Evolutionary conservation across 2,113 vertebrate genomes (phyloP).

Genomic region (Phalacrocorax pelagicus): DNA sequence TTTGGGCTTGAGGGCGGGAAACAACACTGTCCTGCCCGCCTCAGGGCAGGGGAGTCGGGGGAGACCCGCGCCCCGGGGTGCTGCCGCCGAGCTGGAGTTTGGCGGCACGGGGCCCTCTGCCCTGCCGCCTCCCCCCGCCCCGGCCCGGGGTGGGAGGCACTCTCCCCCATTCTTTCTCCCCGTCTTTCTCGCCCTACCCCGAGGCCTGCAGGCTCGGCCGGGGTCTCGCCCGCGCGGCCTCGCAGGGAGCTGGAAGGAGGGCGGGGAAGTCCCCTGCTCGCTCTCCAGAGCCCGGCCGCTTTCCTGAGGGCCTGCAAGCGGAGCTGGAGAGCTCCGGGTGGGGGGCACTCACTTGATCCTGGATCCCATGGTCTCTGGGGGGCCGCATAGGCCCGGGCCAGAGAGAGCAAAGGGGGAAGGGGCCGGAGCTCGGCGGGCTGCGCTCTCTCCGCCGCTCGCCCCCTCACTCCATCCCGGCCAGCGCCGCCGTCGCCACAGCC

Average conservation of each 20-base stretch:
- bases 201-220: slow-evolving; percentile 53
- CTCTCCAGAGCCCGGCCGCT: neutral
- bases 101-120: neutral
- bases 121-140: neutral
- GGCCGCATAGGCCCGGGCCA: slow-evolving; percentile 73
- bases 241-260: neutral
- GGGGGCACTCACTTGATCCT: slow-evolving; percentile 80
- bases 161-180: neutral
- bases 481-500: slow-evolving; percentile 62
- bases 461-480: slow-evolving; percentile 60
- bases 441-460: slow-evolving; percentile 61
- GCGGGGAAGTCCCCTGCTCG: slow-evolving; percentile 19
- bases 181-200: slow-evolving; percentile 13
- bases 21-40: neutral
- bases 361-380: slow-evolving; percentile 81
- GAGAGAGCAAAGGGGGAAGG: neutral
- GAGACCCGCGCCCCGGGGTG: neutral
- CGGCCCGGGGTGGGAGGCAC: neutral
- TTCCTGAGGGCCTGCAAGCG: neutral
- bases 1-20: neutral
- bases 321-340: slow-evolving; percentile 18
- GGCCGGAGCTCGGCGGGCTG: neutral
- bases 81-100: neutral
- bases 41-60: neutral
- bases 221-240: slow-evolving; percentile 63